Evolutionary conservation across 2,113 vertebrate genomes (phyloP), one percentile per base, ranked within the genome.

Genomic region (Lonchura striata): DNA sequence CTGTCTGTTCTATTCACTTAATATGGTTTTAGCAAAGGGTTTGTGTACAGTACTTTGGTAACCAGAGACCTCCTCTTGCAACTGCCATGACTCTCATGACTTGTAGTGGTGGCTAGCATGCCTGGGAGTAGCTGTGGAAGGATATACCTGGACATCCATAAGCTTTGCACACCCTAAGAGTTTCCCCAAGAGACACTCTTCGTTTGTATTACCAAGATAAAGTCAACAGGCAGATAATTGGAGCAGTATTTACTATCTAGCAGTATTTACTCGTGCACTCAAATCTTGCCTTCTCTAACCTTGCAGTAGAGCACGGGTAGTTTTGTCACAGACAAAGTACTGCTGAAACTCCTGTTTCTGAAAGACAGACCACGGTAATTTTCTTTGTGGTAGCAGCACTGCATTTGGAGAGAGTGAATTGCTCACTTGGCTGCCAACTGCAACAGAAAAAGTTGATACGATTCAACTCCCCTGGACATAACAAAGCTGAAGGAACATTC

Each of bases 201-300:
- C 0, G 3, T 89, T 50, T 28, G 47, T 91, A 95, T 81, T 76
- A 90, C 64, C 28, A 77, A 70, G 65, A 82, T 60, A 63, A 94
- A 88, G 82, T 88, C 90, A 95, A 92, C 39, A 86, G 57, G 60
- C 66, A 90, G 66, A 47, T 63, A 83, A 83, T 77, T 64, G 71
- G 59, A 93, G 46, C 35, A 60, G 54, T 70, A 52, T 96, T 95
- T 93, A 59, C 71, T 44, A 41, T 54, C 80, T 90, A 23, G 22
- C 41, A 42, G 41, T 42, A 42, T 42, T 42, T 42, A 42, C 76
- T 86, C 77, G 42, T 30, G 42, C 53, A 39, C 37, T 84, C 46
- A 47, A 64, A 21, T 35, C 74, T 56, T 53, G 77, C 37, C 37
- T 53, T 85, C 53, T 71, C n/a, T 89, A 86, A 82, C 74, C 53